phyloP scores from a whole-genome alignment of 35 echinoderm and acorn worm genomes.

The Heliocidaris erythrogramma region DNA sequence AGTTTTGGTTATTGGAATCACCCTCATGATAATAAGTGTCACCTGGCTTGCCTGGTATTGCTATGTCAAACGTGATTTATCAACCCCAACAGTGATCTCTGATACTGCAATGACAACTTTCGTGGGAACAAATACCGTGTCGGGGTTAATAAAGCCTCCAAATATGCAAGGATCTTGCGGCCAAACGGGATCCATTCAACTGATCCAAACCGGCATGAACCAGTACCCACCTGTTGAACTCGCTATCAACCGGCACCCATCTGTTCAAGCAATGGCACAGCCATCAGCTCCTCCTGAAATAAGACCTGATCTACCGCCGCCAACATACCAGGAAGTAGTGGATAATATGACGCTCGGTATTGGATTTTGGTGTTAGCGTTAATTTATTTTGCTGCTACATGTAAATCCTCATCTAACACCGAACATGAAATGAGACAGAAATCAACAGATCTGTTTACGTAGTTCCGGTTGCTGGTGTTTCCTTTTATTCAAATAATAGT shows the following conservation, averaged over 20 bases:
- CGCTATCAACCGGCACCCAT: not conserved
- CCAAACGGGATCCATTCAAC: not conserved
- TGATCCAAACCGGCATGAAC: not conserved
- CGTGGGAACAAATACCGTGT: not conserved
- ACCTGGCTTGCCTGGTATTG: not conserved
- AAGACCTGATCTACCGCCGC: not conserved
- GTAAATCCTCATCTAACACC: no score
- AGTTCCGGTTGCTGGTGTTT: no score
- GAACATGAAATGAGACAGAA: no score
- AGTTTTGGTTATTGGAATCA: not conserved
- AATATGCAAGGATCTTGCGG: not conserved
- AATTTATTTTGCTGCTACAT: no score
- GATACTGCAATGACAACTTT: not conserved
- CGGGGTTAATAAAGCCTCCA: not conserved
- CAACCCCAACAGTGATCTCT: not conserved
- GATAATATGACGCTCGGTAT: not conserved
- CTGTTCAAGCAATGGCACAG: not conserved
- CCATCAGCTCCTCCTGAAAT: not conserved
- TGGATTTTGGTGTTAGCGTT: no score
- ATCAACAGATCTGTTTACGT: no score
- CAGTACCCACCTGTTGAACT: not conserved
- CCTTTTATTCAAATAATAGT: no score
- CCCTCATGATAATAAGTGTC: not conserved
- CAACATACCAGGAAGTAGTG: not conserved
- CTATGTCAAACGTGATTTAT: not conserved